Base-by-base conservation (phyloP, 2,888 invertebrate genomes). In the Campaea margaritaria region DNA sequence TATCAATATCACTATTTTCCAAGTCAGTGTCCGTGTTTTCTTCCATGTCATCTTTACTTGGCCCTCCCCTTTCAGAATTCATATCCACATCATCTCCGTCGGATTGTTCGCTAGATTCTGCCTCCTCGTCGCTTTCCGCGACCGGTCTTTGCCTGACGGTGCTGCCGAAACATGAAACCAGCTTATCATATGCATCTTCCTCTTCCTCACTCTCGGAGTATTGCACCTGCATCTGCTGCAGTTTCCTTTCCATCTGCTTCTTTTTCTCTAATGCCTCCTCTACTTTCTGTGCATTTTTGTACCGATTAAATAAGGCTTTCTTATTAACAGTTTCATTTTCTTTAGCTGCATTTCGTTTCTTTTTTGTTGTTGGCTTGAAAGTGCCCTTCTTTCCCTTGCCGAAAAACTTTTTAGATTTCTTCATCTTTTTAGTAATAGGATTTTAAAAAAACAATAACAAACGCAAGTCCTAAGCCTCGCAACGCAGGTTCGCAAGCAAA, bases 121-220 rank as follows among this genome's bases (percentile, higher is more conserved):
- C 79, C 28, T 81, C 83, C 15, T 79, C 81, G 9, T 86, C 87
- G 74, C 85, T 87, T 9, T 81, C 79, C 10, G 72, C 80, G 14
- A 72, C 72, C 27, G 65, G 60, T 48, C 42, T 38, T 27, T 70
- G 75, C 12, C 72, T 81, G 38, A 68, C 72, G 13, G 67, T 76
- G n/a, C 68, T 69, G 48, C 75, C 76, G 62, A 94, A 94, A 58
- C 93, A 93, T 0, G 93, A 91, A 16, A 95, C 75, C 44, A 95
- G 76, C 68, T 93, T 89, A 39, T 86, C 88, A 72, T 93, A 91
- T 3, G 90, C 85, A 82, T 94, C 84, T 67, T 87, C 86, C 50
- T 89, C 89, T 59, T 87, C 89, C 55, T 93, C 93, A 62, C 93
- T 93, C n/a, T 93, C 93, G 16, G 88, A 86, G 57, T 90, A 92